Base-by-base conservation (phyloP, 1,140 invertebrate species). In the Aradophagus sp. region DNA sequence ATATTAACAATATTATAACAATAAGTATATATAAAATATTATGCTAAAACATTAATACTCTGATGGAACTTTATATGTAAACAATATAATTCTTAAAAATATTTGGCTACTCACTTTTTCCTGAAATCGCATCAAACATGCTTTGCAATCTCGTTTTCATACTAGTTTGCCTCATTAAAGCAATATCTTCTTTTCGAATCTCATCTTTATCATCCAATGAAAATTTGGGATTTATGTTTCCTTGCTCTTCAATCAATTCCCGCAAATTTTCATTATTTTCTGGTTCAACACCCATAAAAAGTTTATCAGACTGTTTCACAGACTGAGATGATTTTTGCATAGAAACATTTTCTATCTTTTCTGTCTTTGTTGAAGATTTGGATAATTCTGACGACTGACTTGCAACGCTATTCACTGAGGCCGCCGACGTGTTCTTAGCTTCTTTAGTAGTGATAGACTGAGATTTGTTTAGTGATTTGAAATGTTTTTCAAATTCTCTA, bases 111-210 rank as follows among this genome's bases (percentile, higher is more conserved):
- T 79, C 70, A 83, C 82, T 71, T 80, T 84, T 85, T 5, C 84
- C 84, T n/a, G 84, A 84, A 68, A 85, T 84, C 0, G 84, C 84
- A 71, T 85, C 80, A 16, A 85, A 85, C 84, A 86, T 85, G 38
- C 81, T 85, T 31, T 84, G 82, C 3, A 85, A 63, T 35, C 82
- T 80, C 0, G 78, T 69, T 15, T 80, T 79, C 83, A 85, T 84
- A 45, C 80, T 85, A 0, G 77, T 84, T 65, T 84, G 77, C 12
- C 83, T 77, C 83, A 84, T 85, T 17, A 79, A 77, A 6, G 78
- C 50, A 23, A 86, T 82, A 38, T 85, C 84, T 17, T 79, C 78
- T 31, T 78, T 85, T 32, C 77, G 79, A 15, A 85, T 86, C 68
- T 86, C 84, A 45, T 85, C 82, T 4, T 71, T 73, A 11, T 80